Evolutionary conservation across 1,140 invertebrate species (phyloP).

Genomic region (Lamellibrachia luymesi): DNA sequence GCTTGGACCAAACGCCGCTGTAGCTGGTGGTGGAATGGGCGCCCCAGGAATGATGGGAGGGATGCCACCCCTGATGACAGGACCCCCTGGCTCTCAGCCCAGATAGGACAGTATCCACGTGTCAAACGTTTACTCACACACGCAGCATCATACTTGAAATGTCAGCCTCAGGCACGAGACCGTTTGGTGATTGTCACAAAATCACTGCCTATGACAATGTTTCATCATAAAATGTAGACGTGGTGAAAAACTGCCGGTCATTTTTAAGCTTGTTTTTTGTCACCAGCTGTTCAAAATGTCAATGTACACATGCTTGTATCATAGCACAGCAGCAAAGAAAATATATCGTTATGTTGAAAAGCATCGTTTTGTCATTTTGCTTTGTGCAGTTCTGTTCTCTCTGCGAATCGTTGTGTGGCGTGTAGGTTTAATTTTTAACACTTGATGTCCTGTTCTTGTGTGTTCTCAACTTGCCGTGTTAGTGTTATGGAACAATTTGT

Average conservation of each 20-base stretch:
- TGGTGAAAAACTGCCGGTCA: neutral
- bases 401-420: too few relatives aligned
- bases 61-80: neutral
- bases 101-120: neutral
- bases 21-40: neutral
- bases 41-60: neutral
- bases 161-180: neutral
- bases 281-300: neutral
- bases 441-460: neutral
- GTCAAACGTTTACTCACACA: neutral
- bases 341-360: neutral
- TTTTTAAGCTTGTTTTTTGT: neutral
- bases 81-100: neutral
- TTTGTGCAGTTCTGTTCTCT: neutral
- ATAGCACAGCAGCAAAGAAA: neutral
- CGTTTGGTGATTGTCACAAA: neutral
- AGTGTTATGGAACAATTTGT: neutral
- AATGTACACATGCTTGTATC: neutral
- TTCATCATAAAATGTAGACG: neutral
- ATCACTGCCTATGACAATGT: neutral
- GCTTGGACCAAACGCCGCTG: neutral
- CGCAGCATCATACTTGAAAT: neutral
- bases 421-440: too few relatives aligned
- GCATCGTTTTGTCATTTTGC: neutral
- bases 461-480: neutral